Evolutionary conservation across 2,797 vertebrate genomes (phyloP), one percentile per base, ranked within the genome.

Genomic region (Sebastes matsubarae): DNA sequence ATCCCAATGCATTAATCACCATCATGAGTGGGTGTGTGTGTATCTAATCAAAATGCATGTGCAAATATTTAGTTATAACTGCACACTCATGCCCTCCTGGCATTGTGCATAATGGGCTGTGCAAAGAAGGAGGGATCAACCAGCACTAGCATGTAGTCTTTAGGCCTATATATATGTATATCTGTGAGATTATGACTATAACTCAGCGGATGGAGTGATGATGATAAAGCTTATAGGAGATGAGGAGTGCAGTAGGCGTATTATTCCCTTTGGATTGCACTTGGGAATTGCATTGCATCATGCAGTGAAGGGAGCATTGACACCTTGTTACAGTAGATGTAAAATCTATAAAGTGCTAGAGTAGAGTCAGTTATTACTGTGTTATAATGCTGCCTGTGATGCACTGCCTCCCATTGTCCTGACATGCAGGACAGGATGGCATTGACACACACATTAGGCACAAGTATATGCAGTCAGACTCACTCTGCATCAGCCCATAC

Each of bases 221-320:
- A 16, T 42, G 38, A 42, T 69, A 22, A 54, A 22, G 50, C 50
- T 22, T 68, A 82, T 54, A 83, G 78, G 78, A 75, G 71, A 77
- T 38, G 46, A 68, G 58, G 80, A 64, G 72, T 82, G 81, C 86
- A 86, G 66, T 75, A 81, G 84, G 69, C 55, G 77, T 85, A 86
- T 91, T 90, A 85, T 89, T 93, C 82, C 79, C 74, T 84, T 14
- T 84, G 76, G 79, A 83, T 79, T 86, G 81, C 93, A 87, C 73
- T 85, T 90, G 83, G 82, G 84, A 90, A 70, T 86, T 89, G 66
- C 82, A 69, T 89, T 92, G 86, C 86, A 89, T 88, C 87, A 91
- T 91, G 79, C 80, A 82, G 57, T 55, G 42, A 76, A 67, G 55
- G 67, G 55, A 70, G 16, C 54, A 75, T 54, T 80, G 60, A n/a